Evolutionary conservation across 2,888 invertebrate species (phyloP).

Genomic region (Seira musarum): DNA sequence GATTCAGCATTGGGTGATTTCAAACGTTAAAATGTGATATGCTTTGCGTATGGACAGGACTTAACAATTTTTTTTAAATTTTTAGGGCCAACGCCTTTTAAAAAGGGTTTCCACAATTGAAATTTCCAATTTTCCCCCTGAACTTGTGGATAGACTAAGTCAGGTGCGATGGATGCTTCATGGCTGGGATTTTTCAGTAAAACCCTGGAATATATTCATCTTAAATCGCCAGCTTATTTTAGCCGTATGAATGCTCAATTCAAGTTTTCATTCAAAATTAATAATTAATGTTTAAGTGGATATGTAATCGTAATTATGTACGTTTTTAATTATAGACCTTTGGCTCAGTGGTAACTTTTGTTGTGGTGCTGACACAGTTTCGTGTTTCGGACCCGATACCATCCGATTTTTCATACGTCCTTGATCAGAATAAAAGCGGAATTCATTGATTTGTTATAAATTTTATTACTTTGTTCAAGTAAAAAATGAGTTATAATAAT

Average conservation of each 20-base stretch:
- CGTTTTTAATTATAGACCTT: constrained; percentile 8
- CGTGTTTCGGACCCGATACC: constrained; percentile 20
- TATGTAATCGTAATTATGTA: not conserved
- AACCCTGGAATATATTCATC: constrained; percentile 29
- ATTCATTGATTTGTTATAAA: no score
- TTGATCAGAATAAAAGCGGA: no score
- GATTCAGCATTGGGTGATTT: constrained; percentile 32
- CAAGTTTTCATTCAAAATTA: no score
- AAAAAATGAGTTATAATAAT: no score
- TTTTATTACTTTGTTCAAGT: no score
- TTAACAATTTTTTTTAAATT: no score
- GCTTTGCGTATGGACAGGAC: no score
- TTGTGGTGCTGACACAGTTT: constrained; percentile 31
- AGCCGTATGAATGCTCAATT: constrained; percentile 27
- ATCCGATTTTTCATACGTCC: not conserved
- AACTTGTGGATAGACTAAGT: not conserved
- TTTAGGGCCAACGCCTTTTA: no score
- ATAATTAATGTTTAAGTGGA: not conserved
- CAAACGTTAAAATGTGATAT: no score
- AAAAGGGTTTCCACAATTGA: not conserved
- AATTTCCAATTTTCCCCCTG: not conserved
- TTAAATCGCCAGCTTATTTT: constrained; percentile 27
- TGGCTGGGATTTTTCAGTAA: constrained; percentile 24
- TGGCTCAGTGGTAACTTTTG: constrained; percentile 27
- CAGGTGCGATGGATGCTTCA: constrained; percentile 36